Conservation (phyloP, 2,888 invertebrate genomes). For the Stegophylla sp. region DNA sequence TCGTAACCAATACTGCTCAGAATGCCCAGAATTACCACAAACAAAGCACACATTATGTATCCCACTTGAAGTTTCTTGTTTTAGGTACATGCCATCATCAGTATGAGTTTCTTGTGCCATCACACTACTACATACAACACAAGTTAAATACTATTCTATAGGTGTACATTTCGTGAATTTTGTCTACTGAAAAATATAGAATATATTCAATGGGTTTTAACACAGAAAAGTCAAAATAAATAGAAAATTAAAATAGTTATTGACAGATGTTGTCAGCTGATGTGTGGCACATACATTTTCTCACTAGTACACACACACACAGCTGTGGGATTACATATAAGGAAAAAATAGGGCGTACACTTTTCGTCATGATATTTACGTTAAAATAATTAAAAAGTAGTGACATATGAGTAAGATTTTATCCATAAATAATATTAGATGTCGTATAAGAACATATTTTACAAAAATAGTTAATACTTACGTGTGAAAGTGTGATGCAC, state of each 20-base stretch:
- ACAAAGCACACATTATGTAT: constrained; percentile 69
- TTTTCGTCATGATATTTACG: background rate
- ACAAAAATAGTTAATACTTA: constrained; percentile 26
- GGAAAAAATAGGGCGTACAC: constrained; percentile 54
- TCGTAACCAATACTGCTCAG: constrained; percentile 70
- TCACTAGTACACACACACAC: constrained; percentile 42
- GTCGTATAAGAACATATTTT: background rate
- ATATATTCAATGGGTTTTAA: background rate
- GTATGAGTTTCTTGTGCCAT: constrained; percentile 60
- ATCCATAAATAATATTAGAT: background rate
- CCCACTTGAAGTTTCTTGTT: constrained; percentile 48
- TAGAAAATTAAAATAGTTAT: constrained; percentile 10
- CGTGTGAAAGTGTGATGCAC: constrained; percentile 55
- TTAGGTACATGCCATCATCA: constrained; percentile 59
- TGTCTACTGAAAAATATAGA: background rate
- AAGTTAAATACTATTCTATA: background rate
- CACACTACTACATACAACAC: constrained; percentile 44
- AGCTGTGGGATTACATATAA: constrained; percentile 41
- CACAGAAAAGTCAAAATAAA: background rate
- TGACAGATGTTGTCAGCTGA: constrained; percentile 57
- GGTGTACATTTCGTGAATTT: background rate
- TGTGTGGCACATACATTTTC: constrained; percentile 48
- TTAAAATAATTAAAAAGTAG: background rate
- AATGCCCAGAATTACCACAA: constrained; percentile 76
- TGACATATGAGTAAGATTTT: background rate